Conservation (phyloP, 2,113 vertebrate species). For the Nothocercus nigrocapillus region DNA sequence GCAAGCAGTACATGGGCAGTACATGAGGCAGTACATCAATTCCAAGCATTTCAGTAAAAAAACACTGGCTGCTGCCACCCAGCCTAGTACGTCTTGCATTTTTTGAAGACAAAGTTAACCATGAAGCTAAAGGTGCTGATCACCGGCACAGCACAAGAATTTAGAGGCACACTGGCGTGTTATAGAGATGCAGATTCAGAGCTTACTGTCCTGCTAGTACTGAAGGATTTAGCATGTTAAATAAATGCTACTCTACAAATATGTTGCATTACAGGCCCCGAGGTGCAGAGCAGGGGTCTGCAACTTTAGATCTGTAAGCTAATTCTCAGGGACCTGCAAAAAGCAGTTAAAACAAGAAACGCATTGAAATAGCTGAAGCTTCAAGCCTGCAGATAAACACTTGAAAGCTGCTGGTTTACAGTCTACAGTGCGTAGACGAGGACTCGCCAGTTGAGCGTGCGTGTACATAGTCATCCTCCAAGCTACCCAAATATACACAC, state of each 20-base stretch:
- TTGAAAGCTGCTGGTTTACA: neutral
- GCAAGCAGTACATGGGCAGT: neutral
- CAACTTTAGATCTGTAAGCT: neutral
- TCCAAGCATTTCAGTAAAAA: neutral
- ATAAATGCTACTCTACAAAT: neutral
- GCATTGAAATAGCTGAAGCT: neutral
- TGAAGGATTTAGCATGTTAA: neutral
- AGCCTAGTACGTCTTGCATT: neutral
- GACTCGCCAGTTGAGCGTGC: neutral
- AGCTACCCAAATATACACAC: neutral
- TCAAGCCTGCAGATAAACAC: neutral
- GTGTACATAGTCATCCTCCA: neutral
- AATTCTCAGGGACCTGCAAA: neutral
- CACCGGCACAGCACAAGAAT: neutral
- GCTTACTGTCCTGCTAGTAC: neutral
- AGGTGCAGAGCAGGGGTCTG: neutral
- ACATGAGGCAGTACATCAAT: neutral
- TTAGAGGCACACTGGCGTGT: neutral
- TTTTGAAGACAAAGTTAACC: slow-evolving; percentile 1
- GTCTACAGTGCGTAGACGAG: neutral
- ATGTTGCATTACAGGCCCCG: accelerated
- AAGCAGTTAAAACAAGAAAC: neutral
- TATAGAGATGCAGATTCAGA: neutral
- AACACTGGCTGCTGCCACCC: neutral
- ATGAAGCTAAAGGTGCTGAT: neutral